Conservation (phyloP, 1,140 invertebrate genomes). For the Asobara japonica region DNA sequence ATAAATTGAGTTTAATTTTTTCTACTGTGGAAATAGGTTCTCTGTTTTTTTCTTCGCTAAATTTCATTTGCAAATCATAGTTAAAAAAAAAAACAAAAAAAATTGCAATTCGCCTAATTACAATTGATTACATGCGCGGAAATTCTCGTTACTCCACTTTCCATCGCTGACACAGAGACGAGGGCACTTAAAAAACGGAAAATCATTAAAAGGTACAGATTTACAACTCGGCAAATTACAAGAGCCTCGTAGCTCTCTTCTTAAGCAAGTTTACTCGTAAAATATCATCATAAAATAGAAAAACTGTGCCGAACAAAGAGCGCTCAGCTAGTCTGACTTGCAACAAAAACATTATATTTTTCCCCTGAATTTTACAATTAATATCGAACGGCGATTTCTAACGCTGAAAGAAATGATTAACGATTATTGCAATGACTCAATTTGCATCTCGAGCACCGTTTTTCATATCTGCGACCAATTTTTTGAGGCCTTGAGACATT, state of each 20-base stretch:
- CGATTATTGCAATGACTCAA: no score
- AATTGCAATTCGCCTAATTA: not conserved
- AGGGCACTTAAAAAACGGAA: not conserved
- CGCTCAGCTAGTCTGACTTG: not conserved
- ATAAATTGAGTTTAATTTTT: no score
- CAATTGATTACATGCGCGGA: not conserved
- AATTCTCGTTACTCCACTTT: slow-evolving; percentile 2
- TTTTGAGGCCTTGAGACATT: no score
- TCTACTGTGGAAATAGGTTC: no score
- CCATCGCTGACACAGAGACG: not conserved
- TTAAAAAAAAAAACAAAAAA: not conserved
- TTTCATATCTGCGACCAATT: no score
- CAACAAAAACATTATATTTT: not conserved
- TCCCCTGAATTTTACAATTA: not conserved
- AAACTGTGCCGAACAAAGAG: slow-evolving; percentile 8
- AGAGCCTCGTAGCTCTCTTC: not conserved
- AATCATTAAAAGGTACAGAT: not conserved
- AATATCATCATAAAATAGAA: not conserved
- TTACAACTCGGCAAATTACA: slow-evolving; percentile 9
- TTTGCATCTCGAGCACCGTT: no score
- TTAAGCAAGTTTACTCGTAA: not conserved
- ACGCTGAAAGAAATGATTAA: no score
- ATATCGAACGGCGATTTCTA: not conserved
- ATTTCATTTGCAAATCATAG: not conserved
- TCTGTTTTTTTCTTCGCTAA: not conserved